phyloP scores from a whole-genome alignment of 1,140 invertebrate species.

The Philaenus spumarius region DNA sequence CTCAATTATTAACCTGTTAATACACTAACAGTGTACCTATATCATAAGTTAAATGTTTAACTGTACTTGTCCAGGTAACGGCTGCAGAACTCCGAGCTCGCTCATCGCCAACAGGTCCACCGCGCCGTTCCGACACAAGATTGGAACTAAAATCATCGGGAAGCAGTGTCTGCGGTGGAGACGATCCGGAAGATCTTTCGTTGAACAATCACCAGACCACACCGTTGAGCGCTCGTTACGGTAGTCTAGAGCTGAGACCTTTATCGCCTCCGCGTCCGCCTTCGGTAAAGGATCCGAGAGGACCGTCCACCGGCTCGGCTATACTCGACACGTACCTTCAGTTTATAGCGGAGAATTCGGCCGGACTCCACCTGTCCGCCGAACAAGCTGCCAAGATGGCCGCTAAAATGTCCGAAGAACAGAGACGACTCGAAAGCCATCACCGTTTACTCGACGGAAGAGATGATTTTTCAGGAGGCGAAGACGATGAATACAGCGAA shows the following conservation, averaged over 20 bases:
- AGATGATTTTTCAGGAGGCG: slow-evolving; percentile 30
- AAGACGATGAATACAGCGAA: slow-evolving; percentile 33
- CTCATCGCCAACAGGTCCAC: slow-evolving; percentile 73
- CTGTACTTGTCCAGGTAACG: slow-evolving; percentile 41
- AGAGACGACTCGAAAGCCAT: slow-evolving; percentile 19
- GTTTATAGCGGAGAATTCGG: slow-evolving; percentile 73
- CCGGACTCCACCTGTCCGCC: slow-evolving; percentile 39
- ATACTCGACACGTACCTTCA: slow-evolving; percentile 78
- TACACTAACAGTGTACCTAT: neutral
- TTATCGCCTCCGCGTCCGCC: slow-evolving; percentile 23
- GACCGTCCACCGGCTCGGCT: slow-evolving; percentile 57
- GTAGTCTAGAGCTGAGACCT: slow-evolving; percentile 25
- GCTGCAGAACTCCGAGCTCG: slow-evolving; percentile 71
- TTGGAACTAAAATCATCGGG: slow-evolving; percentile 56
- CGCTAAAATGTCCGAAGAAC: slow-evolving; percentile 27
- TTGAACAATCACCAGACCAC: slow-evolving; percentile 33
- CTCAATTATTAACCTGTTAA: too few relatives aligned
- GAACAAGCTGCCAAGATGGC: slow-evolving; percentile 33
- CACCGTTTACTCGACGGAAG: slow-evolving; percentile 23
- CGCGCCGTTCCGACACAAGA: slow-evolving; percentile 62
- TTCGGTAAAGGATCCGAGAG: slow-evolving; percentile 16
- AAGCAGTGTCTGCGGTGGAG: slow-evolving; percentile 62
- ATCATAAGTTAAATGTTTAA: neutral
- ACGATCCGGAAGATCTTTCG: slow-evolving; percentile 76
- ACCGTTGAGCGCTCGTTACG: slow-evolving; percentile 13